phyloP scores from a whole-genome alignment of 2,888 invertebrate species.

The Pammene fasciana region DNA sequence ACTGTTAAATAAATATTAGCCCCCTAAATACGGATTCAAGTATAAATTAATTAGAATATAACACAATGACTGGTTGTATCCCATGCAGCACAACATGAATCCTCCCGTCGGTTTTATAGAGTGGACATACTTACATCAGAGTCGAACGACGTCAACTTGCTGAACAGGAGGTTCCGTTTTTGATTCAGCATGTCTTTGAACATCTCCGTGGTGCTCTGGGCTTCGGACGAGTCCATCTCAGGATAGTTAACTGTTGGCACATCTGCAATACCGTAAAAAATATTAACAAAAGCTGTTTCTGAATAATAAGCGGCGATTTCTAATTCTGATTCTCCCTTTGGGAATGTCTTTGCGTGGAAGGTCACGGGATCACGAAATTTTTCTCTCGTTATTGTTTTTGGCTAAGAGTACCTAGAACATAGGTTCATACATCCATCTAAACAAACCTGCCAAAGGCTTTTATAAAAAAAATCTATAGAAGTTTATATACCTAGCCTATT shows the following conservation, averaged over 20 bases:
- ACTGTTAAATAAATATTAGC: slow-evolving; percentile 29
- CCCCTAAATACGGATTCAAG: slow-evolving; percentile 25
- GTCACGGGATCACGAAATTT: too few species aligned
- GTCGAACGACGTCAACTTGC: slow-evolving; percentile 94
- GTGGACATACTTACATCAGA: slow-evolving; percentile 89
- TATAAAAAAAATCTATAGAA: too few species aligned
- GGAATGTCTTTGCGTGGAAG: too few species aligned
- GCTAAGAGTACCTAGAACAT: not conserved
- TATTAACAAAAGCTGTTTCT: not conserved
- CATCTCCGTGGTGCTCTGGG: slow-evolving; percentile 94
- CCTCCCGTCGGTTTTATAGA: not conserved
- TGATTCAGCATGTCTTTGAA: slow-evolving; percentile 97
- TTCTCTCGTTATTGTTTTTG: not conserved
- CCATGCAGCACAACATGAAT: slow-evolving; percentile 35
- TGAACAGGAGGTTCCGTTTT: slow-evolving; percentile 93
- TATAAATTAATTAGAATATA: slow-evolving; percentile 20
- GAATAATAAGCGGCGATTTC: not conserved
- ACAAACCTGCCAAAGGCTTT: too few species aligned
- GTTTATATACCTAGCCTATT: too few species aligned
- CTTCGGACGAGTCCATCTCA: slow-evolving; percentile 86
- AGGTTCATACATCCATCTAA: too few species aligned
- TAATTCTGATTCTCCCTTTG: too few species aligned
- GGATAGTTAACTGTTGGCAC: slow-evolving; percentile 84
- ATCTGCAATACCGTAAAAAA: slow-evolving; percentile 53
- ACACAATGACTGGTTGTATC: slow-evolving; percentile 29